Evolutionary conservation across 2,797 vertebrate species (phyloP).

Genomic region (Tragelaphus oryx): DNA sequence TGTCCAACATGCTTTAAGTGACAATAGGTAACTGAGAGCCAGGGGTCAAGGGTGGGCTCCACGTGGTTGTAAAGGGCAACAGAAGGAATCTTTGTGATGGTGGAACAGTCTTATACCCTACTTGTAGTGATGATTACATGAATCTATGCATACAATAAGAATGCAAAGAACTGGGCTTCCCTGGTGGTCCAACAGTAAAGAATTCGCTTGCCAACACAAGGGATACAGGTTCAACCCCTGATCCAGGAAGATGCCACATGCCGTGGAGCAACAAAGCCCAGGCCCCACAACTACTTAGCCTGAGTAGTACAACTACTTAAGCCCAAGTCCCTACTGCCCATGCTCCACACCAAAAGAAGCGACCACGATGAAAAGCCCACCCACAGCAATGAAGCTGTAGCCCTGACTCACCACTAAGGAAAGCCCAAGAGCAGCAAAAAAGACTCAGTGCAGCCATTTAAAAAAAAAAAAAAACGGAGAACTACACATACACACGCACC

Average conservation of each 20-base stretch:
- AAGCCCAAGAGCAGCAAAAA: not conserved
- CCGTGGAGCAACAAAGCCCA: not conserved
- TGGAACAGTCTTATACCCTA: not conserved
- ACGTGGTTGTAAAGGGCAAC: not conserved
- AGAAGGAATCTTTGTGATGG: not conserved
- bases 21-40: not conserved
- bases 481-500: not conserved
- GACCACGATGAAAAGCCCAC: accelerated
- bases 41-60: too few species aligned
- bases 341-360: not conserved
- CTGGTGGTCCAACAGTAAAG: not conserved
- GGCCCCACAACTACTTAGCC: not conserved
- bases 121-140: not conserved
- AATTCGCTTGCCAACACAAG: not conserved
- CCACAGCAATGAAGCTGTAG: not conserved
- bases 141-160: not conserved
- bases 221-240: not conserved
- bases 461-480: not conserved
- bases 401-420: not conserved
- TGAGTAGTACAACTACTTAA: not conserved
- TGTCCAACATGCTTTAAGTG: not conserved
- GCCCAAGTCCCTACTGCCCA: not conserved
- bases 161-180: not conserved
- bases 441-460: not conserved
- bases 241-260: not conserved